Conservation (phyloP, 2,797 vertebrate species). For the Melanotaenia maccullochi region DNA sequence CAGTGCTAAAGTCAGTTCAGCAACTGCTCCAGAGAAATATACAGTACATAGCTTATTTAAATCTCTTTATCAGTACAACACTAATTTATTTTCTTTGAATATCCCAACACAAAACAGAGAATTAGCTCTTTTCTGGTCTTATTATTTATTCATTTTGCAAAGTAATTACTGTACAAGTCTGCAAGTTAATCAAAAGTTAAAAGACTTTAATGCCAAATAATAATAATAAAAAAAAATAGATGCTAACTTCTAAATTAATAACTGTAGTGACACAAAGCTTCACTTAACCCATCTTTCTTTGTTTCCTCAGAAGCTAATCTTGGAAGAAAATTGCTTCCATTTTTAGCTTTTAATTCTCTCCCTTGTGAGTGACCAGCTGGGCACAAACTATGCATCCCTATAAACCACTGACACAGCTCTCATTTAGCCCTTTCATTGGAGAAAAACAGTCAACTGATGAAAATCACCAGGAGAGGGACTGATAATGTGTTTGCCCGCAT, state of each 20-base stretch:
- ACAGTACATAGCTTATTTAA: neutral
- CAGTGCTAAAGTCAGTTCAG: neutral
- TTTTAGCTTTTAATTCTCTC: constrained; percentile 79
- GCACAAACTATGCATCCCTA: constrained; percentile 54
- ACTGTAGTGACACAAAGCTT: constrained; percentile 62
- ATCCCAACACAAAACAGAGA: neutral
- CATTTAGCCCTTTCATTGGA: constrained; percentile 49
- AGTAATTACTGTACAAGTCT: constrained; percentile 25
- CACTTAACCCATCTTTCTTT: constrained; percentile 66
- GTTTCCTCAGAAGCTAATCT: constrained; percentile 73
- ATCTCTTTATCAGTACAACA: constrained; percentile 7
- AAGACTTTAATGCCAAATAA: constrained; percentile 35
- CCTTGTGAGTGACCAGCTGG: constrained; percentile 73
- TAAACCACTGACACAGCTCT: constrained; percentile 52
- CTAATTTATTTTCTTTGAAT: neutral
- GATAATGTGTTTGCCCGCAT: neutral
- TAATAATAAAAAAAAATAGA: constrained; percentile 27
- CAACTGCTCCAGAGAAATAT: constrained; percentile 10
- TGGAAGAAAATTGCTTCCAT: constrained; percentile 77
- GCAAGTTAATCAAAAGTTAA: constrained; percentile 41
- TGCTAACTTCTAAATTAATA: constrained; percentile 25
- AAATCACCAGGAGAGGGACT: constrained; percentile 24
- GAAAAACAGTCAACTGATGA: constrained; percentile 52
- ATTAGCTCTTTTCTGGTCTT: neutral
- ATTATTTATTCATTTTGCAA: constrained; percentile 2